Evolutionary conservation across 2,888 invertebrate genomes (phyloP), one percentile per base, ranked within the genome.

Genomic region (Brachycybe producta): DNA sequence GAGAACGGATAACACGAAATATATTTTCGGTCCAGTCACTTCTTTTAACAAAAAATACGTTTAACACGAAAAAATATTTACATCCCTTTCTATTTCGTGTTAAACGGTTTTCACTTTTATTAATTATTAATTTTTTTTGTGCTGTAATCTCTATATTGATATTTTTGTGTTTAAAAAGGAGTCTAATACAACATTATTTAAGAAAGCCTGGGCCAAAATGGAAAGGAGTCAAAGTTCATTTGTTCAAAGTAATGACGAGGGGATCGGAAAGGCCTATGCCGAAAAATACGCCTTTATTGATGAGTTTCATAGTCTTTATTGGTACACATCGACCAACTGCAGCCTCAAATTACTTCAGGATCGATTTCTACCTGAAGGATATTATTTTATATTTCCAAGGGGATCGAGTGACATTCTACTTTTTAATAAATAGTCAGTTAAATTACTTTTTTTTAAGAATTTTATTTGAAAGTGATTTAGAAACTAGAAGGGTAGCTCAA

Each of bases 241-340:
- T 40, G 48, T 48, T 17, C 21, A 35, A 5, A 21, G 39, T 19
- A 39, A 24, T 7, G 26, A 15, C 11, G 39, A 48, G 11, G 48
- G 48, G 17, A 38, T 48, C 15, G 11, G 7, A 4, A 5, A 40
- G n/a, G 26, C 48, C 3, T 48, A 11, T 27, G 27, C 2, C 7
- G 48, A 48, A 28, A 48, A 48, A 28, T 48, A 39, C 26, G 48
- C 48, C n/a, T 48, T 48, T 23, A 48, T 48, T 21, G 27, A 27
- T 3, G 48, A 48, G 7, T 13, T 7, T 5, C 39, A 39, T 17
- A 19, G 15, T 27, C 11, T 48, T 15, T 27, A 48, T 11, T 48
- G 48, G 48, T 48, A 27, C 39, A 27, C 28, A 7, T 2, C 5
- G n/a, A n/a, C 24, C 17, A 48, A 48, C 17, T 48, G 48, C 28